Base-by-base conservation (phyloP, 2,888 invertebrate species). In the Ctena decussata region DNA sequence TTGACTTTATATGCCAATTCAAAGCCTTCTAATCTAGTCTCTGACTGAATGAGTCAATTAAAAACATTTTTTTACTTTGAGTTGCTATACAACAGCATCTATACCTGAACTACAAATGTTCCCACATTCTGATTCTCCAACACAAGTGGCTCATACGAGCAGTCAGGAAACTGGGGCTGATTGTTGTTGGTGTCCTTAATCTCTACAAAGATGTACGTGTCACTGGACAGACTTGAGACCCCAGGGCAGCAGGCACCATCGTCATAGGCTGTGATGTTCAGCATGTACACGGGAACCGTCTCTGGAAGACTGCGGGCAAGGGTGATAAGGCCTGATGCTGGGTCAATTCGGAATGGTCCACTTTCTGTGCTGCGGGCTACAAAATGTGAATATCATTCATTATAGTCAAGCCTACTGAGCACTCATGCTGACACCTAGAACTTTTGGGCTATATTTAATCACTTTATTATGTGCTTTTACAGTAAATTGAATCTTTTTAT, bases 161-260 rank as follows among this genome's bases (percentile, higher is more conserved):
- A 99, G 92, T 98, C 98, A 96, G 98, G 98, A 95, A 99, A 99
- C 86, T 98, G 97, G 0, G 99, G 99, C 94, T 99, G 99, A 95
- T 99, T 99, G 95, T 99, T 99, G 95, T 99, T 99, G 30, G 99
- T 98, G 94, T 99, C 99, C 0, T 99, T 99, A 86, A 99, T 98
- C 95, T 99, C 99, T 0, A 99, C 99, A 0, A 99, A 98, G 0
- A 99, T 98, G 0, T 98, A 98, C 11, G 99, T 99, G 0, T 98
- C 98, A 72, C 98, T 98, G 0, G 98, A 98, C 95, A 99, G 98
- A 0, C 98, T 98, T 15, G 80, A 77, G 2, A 98, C 98, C 90
- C 98, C 98, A 21, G 97, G 98, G 95, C 99, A 99, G 95, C 99
- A 99, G 0, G 98, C 98, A 0, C 99, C 99, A 95, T 99, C 99